Percentiles rank a stretch among this genome's conserved stretches.
These are phyloP conservation scores for Himantopus leucocephalus DNA, from an alignment of 2,113 vertebrate species.

Conservation along the genomic window DNA sequence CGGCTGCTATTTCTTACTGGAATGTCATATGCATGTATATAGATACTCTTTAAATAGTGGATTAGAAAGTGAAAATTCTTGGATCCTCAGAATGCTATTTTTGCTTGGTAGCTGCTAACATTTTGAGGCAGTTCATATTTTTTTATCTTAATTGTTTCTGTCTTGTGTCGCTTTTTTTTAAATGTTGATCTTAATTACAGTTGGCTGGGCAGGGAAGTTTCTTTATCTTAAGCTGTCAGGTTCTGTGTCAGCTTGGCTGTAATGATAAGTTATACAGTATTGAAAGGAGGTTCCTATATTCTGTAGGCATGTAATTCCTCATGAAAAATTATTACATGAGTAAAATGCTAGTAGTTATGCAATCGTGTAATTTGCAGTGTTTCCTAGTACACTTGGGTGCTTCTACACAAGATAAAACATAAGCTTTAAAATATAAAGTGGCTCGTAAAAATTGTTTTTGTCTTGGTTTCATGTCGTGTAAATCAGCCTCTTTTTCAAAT, in stretches of 20 bases:
- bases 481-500: background rate
- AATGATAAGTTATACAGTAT: background rate
- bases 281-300: background rate
- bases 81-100: background rate
- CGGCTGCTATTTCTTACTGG: background rate
- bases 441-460: background rate
- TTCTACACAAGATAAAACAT: background rate
- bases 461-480: background rate
- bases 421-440: background rate
- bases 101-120: background rate
- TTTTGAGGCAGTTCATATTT: background rate
- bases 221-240: constrained; percentile 50
- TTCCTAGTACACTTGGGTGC: background rate
- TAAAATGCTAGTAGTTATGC: background rate
- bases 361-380: background rate
- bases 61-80: background rate
- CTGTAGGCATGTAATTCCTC: background rate
- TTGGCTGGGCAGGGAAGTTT: constrained; percentile 17
- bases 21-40: background rate
- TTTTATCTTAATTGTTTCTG: background rate
- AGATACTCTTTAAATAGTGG: background rate
- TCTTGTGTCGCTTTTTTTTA: background rate
- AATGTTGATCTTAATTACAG: background rate
- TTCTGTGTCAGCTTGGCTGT: constrained; percentile 23
- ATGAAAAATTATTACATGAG: background rate